A percentile compares a stretch with the other conserved stretches of the same genome.
Conservation (phyloP, 2,113 vertebrate species). For the Hemicordylus capensis region DNA sequence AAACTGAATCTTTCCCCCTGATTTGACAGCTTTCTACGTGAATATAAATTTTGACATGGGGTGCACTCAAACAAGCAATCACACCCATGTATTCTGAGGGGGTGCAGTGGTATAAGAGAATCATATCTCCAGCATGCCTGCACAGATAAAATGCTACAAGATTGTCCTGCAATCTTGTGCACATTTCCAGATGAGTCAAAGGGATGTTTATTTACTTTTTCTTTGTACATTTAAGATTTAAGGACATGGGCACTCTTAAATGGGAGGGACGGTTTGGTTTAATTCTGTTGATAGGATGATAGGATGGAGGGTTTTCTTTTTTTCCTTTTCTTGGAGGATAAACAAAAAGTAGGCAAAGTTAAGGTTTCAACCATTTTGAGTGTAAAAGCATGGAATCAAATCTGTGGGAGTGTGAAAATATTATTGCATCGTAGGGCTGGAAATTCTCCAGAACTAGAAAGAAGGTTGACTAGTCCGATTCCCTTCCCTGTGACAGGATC, state of each 20-base stretch:
- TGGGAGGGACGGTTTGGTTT: constrained; percentile 27
- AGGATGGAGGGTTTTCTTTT: constrained; percentile 27
- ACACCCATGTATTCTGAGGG: background rate
- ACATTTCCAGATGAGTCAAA: background rate
- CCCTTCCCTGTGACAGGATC: background rate
- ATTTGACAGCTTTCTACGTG: background rate
- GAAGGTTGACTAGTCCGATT: too few species aligned
- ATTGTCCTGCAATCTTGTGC: background rate
- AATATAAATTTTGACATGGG: background rate
- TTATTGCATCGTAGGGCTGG: background rate
- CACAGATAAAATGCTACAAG: background rate
- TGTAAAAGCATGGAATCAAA: constrained; percentile 18
- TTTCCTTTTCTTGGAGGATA: too few species aligned
- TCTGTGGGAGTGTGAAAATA: constrained; percentile 2
- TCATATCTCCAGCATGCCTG: background rate
- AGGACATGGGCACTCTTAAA: constrained; percentile 10
- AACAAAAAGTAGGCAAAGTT: constrained; percentile 22
- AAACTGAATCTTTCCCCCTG: background rate
- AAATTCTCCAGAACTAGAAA: background rate
- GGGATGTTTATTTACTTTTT: constrained; percentile 9
- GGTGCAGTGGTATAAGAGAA: background rate
- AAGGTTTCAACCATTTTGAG: background rate
- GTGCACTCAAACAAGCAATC: background rate
- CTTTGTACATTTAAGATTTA: background rate
- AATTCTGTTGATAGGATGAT: constrained; percentile 43